Percentiles rank a stretch among this genome's conserved stretches.
Conservation (phyloP, 2,797 vertebrate genomes). For the Gadopsis bispinosus region DNA sequence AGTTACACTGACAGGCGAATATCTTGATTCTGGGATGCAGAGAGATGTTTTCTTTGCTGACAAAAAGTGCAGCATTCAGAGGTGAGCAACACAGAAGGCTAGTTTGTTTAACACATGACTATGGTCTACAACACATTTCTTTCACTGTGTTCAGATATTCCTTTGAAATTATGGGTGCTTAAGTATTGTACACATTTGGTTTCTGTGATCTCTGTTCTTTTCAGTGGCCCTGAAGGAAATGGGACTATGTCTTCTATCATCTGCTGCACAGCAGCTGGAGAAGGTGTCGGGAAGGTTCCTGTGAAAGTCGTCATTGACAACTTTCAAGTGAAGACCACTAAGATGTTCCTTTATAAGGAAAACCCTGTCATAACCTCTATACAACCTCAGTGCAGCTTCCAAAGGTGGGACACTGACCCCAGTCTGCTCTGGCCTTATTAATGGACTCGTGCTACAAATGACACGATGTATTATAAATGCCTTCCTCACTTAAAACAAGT, state of each 20-base stretch:
- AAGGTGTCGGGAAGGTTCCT: conserved; percentile 60
- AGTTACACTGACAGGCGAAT: conserved; percentile 86
- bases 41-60: conserved; percentile 84
- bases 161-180: background rate
- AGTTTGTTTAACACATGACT: rapidly evolving
- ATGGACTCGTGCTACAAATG: background rate
- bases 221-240: conserved; percentile 62
- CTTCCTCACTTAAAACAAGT: background rate
- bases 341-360: conserved; percentile 86
- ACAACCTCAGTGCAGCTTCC: conserved; percentile 88
- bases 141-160: background rate
- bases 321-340: conserved; percentile 73
- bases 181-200: background rate
- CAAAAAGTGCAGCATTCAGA: conserved; percentile 80
- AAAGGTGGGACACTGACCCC: conserved; percentile 78
- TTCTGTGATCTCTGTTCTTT: conserved; percentile 17
- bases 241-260: conserved; percentile 73
- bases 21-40: conserved; percentile 85
- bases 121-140: background rate
- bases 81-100: conserved; percentile 61
- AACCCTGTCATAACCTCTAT: conserved; percentile 85
- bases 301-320: conserved; percentile 86
- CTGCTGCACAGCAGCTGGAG: conserved; percentile 71
- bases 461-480: background rate
- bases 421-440: background rate